Conservation (phyloP, 1,140 invertebrate genomes). For the Ganaspis sp. region DNA sequence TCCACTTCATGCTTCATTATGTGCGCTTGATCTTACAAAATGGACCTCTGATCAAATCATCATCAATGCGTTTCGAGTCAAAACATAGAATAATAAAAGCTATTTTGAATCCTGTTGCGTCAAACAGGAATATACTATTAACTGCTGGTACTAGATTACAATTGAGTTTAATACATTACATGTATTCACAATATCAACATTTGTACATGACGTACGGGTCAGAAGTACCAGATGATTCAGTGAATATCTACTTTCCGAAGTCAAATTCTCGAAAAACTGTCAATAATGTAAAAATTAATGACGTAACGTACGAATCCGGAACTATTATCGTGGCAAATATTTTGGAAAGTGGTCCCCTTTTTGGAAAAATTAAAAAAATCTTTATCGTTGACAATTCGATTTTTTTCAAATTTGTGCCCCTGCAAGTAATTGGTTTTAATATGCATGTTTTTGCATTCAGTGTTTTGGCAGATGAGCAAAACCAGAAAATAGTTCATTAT, state of each 20-base stretch:
- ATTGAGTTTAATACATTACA: not conserved
- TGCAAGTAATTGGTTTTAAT: not conserved
- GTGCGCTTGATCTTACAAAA: not conserved
- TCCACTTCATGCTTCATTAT: conserved; percentile 7
- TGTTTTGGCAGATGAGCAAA: not conserved
- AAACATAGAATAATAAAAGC: not conserved
- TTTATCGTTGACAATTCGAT: not conserved
- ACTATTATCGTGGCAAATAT: conserved; percentile 25
- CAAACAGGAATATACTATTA: not conserved
- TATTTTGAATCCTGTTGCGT: not conserved
- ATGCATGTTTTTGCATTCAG: not conserved
- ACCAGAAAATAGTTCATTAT: no score
- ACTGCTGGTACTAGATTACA: not conserved
- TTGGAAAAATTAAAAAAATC: conserved; percentile 28
- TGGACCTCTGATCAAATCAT: not conserved
- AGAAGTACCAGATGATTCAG: not conserved
- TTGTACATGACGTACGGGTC: not conserved
- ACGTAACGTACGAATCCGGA: conserved; percentile 12
- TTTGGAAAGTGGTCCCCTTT: not conserved
- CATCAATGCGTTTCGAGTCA: not conserved
- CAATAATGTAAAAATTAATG: conserved; percentile 30
- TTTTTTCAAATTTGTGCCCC: not conserved
- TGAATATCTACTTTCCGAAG: not conserved
- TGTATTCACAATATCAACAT: not conserved
- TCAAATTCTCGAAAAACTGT: not conserved